Evolutionary conservation across 2,797 vertebrate species (phyloP).

Genomic region (Malurus leucopterus): DNA sequence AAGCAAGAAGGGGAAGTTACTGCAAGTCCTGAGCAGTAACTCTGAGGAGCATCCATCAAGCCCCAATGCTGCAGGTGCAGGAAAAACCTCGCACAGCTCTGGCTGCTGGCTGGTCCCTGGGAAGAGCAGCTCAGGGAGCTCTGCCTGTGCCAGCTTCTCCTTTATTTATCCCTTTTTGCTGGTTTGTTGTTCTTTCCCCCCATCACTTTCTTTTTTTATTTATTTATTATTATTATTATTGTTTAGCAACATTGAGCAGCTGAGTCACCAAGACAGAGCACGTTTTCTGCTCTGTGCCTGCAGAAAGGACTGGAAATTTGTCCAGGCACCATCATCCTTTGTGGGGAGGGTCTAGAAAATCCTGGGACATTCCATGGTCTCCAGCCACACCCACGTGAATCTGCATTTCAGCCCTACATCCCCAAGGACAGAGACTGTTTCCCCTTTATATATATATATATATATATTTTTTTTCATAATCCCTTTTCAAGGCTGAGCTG

Average conservation of each 20-base stretch:
- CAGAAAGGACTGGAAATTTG: neutral
- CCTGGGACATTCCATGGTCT: neutral
- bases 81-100: neutral
- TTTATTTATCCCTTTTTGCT: neutral
- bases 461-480: neutral
- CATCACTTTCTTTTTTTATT: neutral
- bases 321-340: neutral
- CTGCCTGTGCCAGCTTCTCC: neutral
- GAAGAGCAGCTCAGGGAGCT: neutral
- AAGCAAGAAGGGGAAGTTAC: neutral
- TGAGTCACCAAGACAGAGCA: neutral
- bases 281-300: fast-evolving
- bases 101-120: neutral
- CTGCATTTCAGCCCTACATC: neutral
- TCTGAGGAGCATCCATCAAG: neutral
- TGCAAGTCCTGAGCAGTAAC: neutral
- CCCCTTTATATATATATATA: too few species aligned
- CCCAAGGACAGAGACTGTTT: neutral
- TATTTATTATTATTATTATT: neutral
- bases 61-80: neutral
- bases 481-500: neutral
- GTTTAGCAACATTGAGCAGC: neutral
- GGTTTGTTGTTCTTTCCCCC: neutral
- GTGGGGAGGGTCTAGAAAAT: neutral
- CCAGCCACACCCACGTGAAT: neutral